Base-by-base conservation (phyloP, 2,888 invertebrate genomes). In the Sarcophaga rosellei region DNA sequence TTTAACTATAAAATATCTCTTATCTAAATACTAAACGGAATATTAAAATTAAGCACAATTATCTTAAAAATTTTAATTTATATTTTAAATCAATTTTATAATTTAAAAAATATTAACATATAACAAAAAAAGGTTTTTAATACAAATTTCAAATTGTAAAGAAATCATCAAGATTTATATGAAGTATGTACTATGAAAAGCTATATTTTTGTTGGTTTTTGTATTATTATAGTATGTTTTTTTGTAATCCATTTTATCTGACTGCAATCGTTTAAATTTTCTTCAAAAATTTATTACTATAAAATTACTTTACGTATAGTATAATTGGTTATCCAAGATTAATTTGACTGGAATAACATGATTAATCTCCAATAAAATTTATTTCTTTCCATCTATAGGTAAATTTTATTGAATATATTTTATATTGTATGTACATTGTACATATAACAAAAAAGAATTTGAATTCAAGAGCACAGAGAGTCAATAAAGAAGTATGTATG, bases 301-400 rank as follows among this genome's bases (percentile, higher is more conserved):
- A 84, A 84, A 84, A 84, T 86, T 86, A 70, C 75, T 84, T 45
- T 75, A 79, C 70, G 81, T 63, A 77, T 63, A 86, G 12, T 4
- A 86, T 83, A 86, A 86, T 86, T 86, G 80, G 81, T 86, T 86
- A 86, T 86, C 78, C 84, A 84, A 81, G 86, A 86, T 84, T 86
- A 81, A 81, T 86, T 78, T 75, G 59, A 78, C 23, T 74, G 66
- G 62, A 73, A 59, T 78, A 84, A 84, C 81, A 86, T 86, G 86
- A 86, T 86, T 86, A 78, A 86, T 86, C 84, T 81, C 57, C 66
- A 81, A 81, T 78, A 81, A 86, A 84, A 78, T 84, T 81, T 86
- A 72, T 81, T 86, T 83, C 83, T 17, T 65, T 81, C 80, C 70
- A 77, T 80, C 80, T 77, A 74, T 81, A 70, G 78, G 78, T 75